Conservation (phyloP, 1,140 invertebrate genomes). For the Littorina saxatilis region DNA sequence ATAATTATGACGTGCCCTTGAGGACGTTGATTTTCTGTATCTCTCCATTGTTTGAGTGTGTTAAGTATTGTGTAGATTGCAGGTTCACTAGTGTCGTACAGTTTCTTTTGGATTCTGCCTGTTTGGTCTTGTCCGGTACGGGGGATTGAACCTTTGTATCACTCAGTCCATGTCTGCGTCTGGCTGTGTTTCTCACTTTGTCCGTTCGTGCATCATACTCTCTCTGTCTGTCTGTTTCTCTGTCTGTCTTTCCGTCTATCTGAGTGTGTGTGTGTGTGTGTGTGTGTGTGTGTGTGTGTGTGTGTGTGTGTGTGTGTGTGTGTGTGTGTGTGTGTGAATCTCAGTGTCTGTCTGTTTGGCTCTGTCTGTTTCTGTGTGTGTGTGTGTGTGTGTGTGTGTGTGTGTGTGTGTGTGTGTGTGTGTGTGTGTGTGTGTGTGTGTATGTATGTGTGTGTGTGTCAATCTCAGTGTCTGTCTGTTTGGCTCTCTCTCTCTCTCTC, state of each 20-base stretch:
- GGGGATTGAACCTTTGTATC: no score
- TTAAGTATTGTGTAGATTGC: no score
- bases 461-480: background rate
- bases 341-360: background rate
- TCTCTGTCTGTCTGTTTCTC: background rate
- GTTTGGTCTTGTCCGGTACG: no score
- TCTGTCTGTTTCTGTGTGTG: conserved; percentile 10
- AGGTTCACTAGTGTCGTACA: no score
- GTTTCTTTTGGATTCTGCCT: no score
- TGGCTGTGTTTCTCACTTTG: background rate
- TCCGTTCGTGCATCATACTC: background rate
- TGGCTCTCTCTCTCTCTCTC: no score
- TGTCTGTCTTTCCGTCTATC: background rate
- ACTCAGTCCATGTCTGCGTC: no score
- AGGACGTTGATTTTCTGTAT: no score
- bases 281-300: background rate
- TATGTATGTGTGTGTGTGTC: background rate
- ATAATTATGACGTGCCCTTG: no score
- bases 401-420: conserved; percentile 24
- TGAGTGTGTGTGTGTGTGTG: conserved; percentile 16
- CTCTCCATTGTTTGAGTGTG: no score
- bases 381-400: background rate
- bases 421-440: conserved; percentile 11
- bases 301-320: background rate
- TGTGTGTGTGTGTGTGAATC: background rate